Conservation (phyloP, 2,888 invertebrate species). For the Phyto melanocephala region DNA sequence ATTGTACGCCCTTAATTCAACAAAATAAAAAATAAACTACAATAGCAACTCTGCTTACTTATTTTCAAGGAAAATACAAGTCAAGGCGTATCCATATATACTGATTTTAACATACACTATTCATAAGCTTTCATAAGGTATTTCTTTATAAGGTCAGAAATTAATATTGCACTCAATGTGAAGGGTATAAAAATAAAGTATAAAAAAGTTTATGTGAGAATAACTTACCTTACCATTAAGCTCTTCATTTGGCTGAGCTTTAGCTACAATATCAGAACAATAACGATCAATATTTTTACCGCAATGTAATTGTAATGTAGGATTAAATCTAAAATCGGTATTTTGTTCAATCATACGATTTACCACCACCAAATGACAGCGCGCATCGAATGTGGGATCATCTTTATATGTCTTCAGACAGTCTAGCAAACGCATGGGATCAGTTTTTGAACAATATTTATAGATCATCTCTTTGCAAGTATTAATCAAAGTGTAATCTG, state of each 20-base stretch:
- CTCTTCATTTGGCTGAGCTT: constrained; percentile 83
- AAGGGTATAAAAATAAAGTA: no score
- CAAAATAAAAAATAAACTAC: no score
- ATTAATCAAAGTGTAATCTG: constrained; percentile 91
- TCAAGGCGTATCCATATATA: no score
- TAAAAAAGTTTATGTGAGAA: not conserved
- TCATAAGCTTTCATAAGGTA: no score
- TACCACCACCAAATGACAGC: constrained; percentile 90
- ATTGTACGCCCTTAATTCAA: no score
- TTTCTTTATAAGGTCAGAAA: no score
- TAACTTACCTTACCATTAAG: constrained; percentile 85
- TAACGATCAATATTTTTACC: constrained; percentile 88
- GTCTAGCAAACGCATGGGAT: constrained; percentile 84
- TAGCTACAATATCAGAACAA: constrained; percentile 81
- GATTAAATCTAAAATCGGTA: constrained; percentile 93
- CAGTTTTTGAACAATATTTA: constrained; percentile 88
- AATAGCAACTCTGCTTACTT: no score
- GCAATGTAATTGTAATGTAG: constrained; percentile 89
- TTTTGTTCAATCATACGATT: constrained; percentile 94
- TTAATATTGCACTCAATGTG: no score
- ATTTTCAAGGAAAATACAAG: no score
- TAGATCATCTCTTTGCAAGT: constrained; percentile 93
- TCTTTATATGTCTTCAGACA: constrained; percentile 90
- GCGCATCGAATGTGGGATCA: constrained; percentile 87
- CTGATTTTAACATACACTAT: no score